Evolutionary conservation across 1,140 invertebrate genomes (phyloP).

Genomic region (Diplogasteroides magnus): DNA sequence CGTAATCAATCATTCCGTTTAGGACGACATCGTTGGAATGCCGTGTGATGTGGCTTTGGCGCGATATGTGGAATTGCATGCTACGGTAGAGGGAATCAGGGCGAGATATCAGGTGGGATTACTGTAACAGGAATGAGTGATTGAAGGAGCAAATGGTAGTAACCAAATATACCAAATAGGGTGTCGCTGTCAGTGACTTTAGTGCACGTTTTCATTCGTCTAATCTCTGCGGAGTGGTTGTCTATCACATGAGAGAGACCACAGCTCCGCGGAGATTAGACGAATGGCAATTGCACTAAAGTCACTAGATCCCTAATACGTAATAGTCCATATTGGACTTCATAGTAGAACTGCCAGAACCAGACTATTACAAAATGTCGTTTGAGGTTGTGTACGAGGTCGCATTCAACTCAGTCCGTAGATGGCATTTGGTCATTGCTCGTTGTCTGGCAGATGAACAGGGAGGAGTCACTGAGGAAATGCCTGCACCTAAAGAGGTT

Average conservation of each 20-base stretch:
- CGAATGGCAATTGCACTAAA: too few species aligned
- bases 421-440: slow-evolving; percentile 49
- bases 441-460: slow-evolving; percentile 31
- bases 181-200: too few species aligned
- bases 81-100: slow-evolving; percentile 47
- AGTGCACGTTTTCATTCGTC: too few species aligned
- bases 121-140: too few species aligned
- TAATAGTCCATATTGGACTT: too few species aligned
- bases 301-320: too few species aligned
- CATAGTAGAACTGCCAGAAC: too few species aligned
- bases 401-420: slow-evolving; percentile 52
- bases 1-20: neutral
- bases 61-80: slow-evolving; percentile 46
- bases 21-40: slow-evolving; percentile 42
- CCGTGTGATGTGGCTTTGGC: slow-evolving; percentile 51
- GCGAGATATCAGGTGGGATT: slow-evolving; percentile 34
- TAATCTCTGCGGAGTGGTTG: too few species aligned
- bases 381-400: slow-evolving; percentile 48
- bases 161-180: too few species aligned
- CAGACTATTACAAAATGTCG: neutral
- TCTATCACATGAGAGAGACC: too few species aligned
- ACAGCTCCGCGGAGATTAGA: too few species aligned
- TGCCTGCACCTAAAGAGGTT: slow-evolving; percentile 4
- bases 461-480: slow-evolving; percentile 9
- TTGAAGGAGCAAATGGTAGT: too few species aligned